Evolutionary conservation across 2,888 invertebrate genomes (phyloP).

Genomic region (Drosophila atroscutellata): DNA sequence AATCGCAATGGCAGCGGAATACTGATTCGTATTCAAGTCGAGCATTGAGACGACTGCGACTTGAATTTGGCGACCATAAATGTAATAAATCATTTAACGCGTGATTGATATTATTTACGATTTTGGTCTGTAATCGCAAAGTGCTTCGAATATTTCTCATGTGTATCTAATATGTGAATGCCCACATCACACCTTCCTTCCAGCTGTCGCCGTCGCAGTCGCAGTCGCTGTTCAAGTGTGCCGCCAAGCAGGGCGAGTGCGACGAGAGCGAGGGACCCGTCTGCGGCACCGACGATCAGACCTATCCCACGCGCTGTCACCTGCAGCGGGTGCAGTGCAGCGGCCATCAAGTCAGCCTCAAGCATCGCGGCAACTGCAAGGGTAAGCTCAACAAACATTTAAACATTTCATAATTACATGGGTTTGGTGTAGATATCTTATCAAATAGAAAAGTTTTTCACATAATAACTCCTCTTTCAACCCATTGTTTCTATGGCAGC

Average conservation of each 20-base stretch:
- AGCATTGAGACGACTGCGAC: conserved; percentile 51
- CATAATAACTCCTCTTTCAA: too few species aligned
- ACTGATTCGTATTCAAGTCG: conserved; percentile 73
- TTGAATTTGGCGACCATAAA: conserved; percentile 70
- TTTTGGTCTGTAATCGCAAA: conserved; percentile 45
- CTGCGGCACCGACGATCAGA: conserved; percentile 89
- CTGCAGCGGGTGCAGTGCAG: conserved; percentile 91
- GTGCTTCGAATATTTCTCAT: conserved; percentile 46
- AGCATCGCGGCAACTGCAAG: conserved; percentile 90
- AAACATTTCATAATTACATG: background rate
- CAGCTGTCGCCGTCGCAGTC: conserved; percentile 61
- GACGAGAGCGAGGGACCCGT: conserved; percentile 85
- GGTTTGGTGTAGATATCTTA: too few species aligned
- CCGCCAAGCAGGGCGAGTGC: conserved; percentile 84
- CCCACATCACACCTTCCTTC: conserved; percentile 40
- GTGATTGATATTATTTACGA: conserved; percentile 71
- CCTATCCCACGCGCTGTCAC: conserved; percentile 93
- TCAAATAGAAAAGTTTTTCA: too few species aligned
- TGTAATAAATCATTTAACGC: conserved; percentile 80
- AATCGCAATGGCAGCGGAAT: background rate
- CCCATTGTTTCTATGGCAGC: background rate
- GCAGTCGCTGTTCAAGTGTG: conserved; percentile 84
- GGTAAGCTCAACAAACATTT: conserved; percentile 85
- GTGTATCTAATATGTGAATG: background rate
- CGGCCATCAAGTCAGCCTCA: conserved; percentile 89